These are phyloP conservation scores for Eupithecia vulgata DNA, from an alignment of 2,888 invertebrate genomes.

Conservation along the genomic window DNA sequence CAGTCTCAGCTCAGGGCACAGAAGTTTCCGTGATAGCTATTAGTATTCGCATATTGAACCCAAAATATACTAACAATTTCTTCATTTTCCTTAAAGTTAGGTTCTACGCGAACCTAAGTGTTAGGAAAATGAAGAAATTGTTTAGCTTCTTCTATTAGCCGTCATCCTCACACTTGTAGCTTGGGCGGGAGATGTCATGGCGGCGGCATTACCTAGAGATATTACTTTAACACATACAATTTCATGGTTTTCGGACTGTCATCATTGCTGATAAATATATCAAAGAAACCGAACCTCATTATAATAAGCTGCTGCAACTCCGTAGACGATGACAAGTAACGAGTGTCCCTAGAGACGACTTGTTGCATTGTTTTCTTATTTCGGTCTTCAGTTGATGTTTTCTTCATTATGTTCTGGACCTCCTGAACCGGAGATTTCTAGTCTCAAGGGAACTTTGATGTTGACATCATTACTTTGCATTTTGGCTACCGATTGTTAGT, in stretches of 20 bases:
- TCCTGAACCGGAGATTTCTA: not conserved
- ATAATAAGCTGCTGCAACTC: slow-evolving; percentile 13
- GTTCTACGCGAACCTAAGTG: too few species aligned
- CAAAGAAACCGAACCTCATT: not conserved
- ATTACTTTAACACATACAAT: not conserved
- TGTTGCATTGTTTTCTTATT: slow-evolving; percentile 9
- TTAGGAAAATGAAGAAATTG: too few species aligned
- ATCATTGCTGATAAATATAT: not conserved
- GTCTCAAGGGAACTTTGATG: slow-evolving; percentile 51
- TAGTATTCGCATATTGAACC: too few species aligned
- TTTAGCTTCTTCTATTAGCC: not conserved
- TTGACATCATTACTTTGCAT: slow-evolving; percentile 57
- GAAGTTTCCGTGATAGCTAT: too few species aligned
- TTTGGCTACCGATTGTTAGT: slow-evolving; percentile 48
- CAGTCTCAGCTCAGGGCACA: too few species aligned
- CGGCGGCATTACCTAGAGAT: not conserved
- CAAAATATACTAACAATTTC: too few species aligned
- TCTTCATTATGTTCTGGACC: slow-evolving; percentile 9
- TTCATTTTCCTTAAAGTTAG: too few species aligned
- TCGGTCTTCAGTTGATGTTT: not conserved
- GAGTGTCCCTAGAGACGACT: slow-evolving; percentile 27
- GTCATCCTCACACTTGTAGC: not conserved
- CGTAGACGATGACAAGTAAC: slow-evolving; percentile 52
- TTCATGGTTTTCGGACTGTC: not conserved
- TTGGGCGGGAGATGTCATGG: not conserved